Conservation (phyloP, 2,113 vertebrate species). For the Gobio gobio region DNA sequence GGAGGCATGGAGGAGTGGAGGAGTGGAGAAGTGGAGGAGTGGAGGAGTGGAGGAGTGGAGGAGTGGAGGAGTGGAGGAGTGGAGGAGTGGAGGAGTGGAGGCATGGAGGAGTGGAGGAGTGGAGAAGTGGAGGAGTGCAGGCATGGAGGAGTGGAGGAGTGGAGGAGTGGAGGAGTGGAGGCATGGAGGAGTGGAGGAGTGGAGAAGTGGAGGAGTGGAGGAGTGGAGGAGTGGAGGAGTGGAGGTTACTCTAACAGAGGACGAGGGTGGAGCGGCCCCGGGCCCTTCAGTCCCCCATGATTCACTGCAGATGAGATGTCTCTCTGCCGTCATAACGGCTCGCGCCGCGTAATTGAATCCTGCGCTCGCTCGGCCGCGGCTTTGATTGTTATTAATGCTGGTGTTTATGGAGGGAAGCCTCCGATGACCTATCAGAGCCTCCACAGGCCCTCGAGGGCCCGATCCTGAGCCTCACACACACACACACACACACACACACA, state of each 20-base stretch:
- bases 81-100: too few species aligned
- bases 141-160: too few species aligned
- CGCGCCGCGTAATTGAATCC: constrained; percentile 76
- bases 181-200: too few species aligned
- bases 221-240: too few species aligned
- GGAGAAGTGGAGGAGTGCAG: too few species aligned
- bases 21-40: too few species aligned
- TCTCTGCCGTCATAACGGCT: constrained; percentile 74
- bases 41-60: too few species aligned
- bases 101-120: too few species aligned
- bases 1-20: too few species aligned
- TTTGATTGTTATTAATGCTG: constrained; percentile 69
- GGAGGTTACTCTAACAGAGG: constrained; percentile 1
- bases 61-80: too few species aligned
- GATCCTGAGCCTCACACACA: constrained; percentile 4
- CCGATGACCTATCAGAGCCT: constrained; percentile 66
- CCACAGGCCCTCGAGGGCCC: constrained; percentile 58
- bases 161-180: too few species aligned
- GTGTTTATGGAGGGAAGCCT: constrained; percentile 70
- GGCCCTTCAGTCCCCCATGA: constrained; percentile 71
- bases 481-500: constrained; percentile 8
- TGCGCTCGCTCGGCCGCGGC: constrained; percentile 48
- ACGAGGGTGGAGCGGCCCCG: constrained; percentile 52
- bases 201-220: too few species aligned
- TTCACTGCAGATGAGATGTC: constrained; percentile 82